Evolutionary conservation across 1,140 invertebrate species (phyloP).

Genomic region (Anadara kagoshimensis): DNA sequence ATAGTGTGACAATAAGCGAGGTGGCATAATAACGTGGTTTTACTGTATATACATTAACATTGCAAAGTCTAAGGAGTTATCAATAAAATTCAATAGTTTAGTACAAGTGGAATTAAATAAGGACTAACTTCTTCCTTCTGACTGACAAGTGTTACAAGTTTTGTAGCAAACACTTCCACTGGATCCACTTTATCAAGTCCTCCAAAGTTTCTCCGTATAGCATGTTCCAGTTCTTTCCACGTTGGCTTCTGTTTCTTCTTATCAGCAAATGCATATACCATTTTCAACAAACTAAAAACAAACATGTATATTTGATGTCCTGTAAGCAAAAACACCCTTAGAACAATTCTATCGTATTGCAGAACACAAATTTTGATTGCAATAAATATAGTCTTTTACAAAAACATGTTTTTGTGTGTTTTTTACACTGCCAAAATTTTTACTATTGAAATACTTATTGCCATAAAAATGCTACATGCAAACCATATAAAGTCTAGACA

Average conservation of each 20-base stretch:
- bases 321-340: neutral
- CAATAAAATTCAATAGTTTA: too few relatives aligned
- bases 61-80: too few relatives aligned
- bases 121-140: neutral
- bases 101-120: too few relatives aligned
- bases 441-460: neutral
- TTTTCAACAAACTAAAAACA: conserved; percentile 66
- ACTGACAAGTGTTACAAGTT: conserved; percentile 13
- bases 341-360: neutral
- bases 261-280: conserved; percentile 59
- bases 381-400: too few relatives aligned
- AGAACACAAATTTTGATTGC: neutral
- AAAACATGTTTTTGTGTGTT: neutral
- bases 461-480: neutral
- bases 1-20: too few relatives aligned
- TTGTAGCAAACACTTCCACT: conserved; percentile 49
- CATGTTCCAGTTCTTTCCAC: conserved; percentile 55
- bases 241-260: conserved; percentile 35
- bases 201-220: conserved; percentile 66
- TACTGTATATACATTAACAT: too few relatives aligned
- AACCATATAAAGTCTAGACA: neutral
- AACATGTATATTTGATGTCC: neutral
- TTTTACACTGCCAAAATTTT: neutral
- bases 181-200: conserved; percentile 59
- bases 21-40: too few relatives aligned